Conservation (phyloP, 2,888 invertebrate genomes). For the Drosophila longiperda region DNA sequence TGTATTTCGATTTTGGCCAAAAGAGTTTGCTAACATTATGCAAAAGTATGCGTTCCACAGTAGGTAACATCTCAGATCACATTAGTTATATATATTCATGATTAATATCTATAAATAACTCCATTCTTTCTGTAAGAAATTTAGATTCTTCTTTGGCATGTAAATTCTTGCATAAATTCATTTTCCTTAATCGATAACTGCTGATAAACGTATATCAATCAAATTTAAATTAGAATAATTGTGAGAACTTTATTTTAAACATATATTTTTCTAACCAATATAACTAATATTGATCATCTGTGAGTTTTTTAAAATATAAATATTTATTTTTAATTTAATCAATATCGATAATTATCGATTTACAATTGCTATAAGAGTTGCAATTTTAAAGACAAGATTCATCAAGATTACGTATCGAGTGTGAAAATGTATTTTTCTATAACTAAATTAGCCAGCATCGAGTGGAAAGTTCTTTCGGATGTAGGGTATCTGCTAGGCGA, state of each 20-base stretch:
- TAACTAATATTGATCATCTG: background rate
- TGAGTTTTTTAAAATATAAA: background rate
- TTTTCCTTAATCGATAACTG: background rate
- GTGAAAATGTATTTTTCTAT: background rate
- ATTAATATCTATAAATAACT: background rate
- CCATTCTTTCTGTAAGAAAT: background rate
- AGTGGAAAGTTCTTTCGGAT: accelerated
- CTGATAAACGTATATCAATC: background rate
- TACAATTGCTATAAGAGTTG: background rate
- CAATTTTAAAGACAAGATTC: background rate
- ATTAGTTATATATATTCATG: background rate
- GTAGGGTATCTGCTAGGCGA: background rate
- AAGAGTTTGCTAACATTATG: background rate
- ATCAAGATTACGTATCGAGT: background rate
- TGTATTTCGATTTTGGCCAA: constrained; percentile 19
- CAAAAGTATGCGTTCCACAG: background rate
- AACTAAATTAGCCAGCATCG: background rate
- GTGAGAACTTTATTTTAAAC: background rate
- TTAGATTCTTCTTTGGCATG: background rate
- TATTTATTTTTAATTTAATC: background rate
- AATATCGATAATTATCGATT: background rate
- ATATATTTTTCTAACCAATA: background rate
- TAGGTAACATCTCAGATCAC: background rate
- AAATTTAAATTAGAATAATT: background rate
- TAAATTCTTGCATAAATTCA: background rate